phyloP scores from a whole-genome alignment of 1,140 invertebrate genomes.

The Rhagoletis zephyria region DNA sequence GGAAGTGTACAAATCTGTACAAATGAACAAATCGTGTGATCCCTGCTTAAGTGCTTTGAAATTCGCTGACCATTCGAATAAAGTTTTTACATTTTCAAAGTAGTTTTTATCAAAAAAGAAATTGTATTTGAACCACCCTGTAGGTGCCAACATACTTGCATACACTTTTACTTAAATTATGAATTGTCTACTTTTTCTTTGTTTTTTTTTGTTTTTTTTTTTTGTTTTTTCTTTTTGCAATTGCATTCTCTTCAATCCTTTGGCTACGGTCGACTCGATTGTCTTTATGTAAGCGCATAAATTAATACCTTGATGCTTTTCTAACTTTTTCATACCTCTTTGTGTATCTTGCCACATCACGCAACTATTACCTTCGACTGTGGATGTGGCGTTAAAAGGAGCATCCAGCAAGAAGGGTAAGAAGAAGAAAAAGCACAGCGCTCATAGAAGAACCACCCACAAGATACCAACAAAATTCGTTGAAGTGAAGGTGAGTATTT shows the following conservation, averaged over 20 bases:
- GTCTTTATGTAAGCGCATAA: constrained; percentile 31
- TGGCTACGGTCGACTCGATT: constrained; percentile 14
- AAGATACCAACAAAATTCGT: constrained; percentile 64
- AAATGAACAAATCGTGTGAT: too few species aligned
- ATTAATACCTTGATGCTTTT: constrained; percentile 33
- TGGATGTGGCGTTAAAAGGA: not conserved
- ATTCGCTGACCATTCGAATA: too few species aligned
- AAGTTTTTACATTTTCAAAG: too few species aligned
- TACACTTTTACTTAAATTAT: not conserved
- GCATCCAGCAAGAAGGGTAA: constrained; percentile 54
- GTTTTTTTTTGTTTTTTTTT: too few species aligned
- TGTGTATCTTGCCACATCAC: not conserved
- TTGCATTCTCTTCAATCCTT: constrained; percentile 5
- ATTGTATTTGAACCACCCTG: too few species aligned
- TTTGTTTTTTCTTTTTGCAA: not conserved
- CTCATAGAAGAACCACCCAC: constrained; percentile 60
- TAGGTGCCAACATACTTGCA: not conserved
- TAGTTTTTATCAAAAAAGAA: too few species aligned
- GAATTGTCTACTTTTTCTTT: too few species aligned
- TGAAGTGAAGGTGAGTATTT: constrained; percentile 68
- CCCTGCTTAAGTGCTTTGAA: too few species aligned
- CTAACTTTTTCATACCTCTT: not conserved
- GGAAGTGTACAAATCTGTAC: too few species aligned
- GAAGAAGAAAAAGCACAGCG: constrained; percentile 60
- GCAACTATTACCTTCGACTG: not conserved